phyloP scores from a whole-genome alignment of 1,140 invertebrate species.

The Drosophila dunni region DNA sequence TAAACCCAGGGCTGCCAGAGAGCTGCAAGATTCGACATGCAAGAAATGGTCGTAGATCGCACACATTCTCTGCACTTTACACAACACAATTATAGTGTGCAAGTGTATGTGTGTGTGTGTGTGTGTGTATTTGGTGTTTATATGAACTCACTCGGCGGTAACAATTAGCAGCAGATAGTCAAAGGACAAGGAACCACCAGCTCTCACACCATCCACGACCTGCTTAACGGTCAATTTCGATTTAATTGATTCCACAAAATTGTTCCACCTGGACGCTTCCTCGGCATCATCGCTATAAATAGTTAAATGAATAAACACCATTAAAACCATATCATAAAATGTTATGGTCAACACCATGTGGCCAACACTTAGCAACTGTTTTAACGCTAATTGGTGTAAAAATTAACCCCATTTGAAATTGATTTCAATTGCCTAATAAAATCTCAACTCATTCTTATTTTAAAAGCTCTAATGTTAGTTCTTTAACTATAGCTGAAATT shows the following conservation, averaged over 20 bases:
- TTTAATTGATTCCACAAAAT: constrained; percentile 89
- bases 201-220: constrained; percentile 92
- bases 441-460: background rate
- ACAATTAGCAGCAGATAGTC: constrained; percentile 92
- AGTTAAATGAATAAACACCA: constrained; percentile 48
- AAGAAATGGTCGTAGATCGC: constrained; percentile 18
- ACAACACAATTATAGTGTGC: background rate
- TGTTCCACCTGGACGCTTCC: constrained; percentile 87
- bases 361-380: background rate
- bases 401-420: constrained; percentile 4
- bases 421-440: background rate
- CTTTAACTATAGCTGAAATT: background rate
- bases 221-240: constrained; percentile 93
- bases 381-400: constrained; percentile 10
- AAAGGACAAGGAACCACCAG: constrained; percentile 92
- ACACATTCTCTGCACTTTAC: constrained; percentile 14
- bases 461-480: background rate
- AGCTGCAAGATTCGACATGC: constrained; percentile 77
- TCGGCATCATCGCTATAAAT: constrained; percentile 62
- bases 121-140: background rate
- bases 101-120: background rate
- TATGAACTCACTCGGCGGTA: constrained; percentile 90
- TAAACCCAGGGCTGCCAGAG: constrained; percentile 86
- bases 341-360: constrained; percentile 5
- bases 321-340: constrained; percentile 36